Conservation (phyloP, 2,797 vertebrate genomes). For the Neopelma chrysocephalum region DNA sequence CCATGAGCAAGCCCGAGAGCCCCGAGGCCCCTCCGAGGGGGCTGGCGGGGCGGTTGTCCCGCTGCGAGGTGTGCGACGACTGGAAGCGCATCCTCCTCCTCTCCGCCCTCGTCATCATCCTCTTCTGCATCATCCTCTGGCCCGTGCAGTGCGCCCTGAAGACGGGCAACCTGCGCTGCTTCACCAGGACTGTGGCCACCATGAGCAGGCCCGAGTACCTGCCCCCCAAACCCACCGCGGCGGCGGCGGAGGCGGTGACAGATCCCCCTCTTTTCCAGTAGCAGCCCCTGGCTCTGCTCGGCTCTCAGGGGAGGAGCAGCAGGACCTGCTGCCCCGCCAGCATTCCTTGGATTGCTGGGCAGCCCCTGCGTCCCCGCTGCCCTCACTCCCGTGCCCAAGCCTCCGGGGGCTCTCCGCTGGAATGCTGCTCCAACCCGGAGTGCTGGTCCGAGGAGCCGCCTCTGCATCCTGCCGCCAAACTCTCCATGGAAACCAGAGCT, state of each 20-base stretch:
- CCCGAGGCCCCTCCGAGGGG: accelerated
- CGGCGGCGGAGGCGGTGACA: accelerated
- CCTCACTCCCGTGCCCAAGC: accelerated
- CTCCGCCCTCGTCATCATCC: conserved; percentile 77
- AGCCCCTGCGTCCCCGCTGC: accelerated
- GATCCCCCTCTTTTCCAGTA: neutral
- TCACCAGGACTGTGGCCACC: neutral
- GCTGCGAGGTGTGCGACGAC: conserved; percentile 75
- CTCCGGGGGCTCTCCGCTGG: neutral
- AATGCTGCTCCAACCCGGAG: neutral
- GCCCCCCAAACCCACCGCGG: neutral
- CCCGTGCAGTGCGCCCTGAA: conserved; percentile 89
- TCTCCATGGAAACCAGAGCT: neutral
- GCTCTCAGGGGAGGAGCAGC: neutral
- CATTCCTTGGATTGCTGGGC: neutral
- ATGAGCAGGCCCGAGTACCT: neutral
- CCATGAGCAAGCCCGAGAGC: conserved; percentile 76
- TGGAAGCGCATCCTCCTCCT: conserved; percentile 88
- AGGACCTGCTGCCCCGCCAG: accelerated
- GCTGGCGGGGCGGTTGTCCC: neutral
- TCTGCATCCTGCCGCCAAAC: neutral
- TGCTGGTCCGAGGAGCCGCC: neutral
- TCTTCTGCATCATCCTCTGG: conserved; percentile 89
- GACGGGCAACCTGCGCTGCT: conserved; percentile 87
- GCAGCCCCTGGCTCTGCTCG: neutral